Percentiles rank a stretch among this genome's conserved stretches.
These are phyloP conservation scores for Osmerus mordax DNA, from an alignment of 2,113 vertebrate species.

Conservation along the genomic window DNA sequence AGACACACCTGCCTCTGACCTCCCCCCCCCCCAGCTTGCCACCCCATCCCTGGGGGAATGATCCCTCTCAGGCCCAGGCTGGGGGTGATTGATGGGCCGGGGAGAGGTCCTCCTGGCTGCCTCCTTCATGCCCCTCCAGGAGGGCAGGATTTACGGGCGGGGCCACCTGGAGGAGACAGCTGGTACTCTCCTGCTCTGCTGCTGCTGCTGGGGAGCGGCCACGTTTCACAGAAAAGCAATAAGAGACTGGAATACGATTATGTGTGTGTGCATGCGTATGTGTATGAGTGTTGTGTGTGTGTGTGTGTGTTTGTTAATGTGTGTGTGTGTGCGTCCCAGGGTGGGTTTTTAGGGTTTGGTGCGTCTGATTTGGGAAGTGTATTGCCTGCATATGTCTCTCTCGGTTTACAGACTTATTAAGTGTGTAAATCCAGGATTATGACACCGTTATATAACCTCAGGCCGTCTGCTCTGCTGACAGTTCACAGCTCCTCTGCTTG, in stretches of 20 bases:
- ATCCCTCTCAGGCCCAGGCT: conserved; percentile 9
- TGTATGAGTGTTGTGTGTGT: neutral
- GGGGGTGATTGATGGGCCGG: conserved; percentile 40
- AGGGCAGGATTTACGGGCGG: conserved; percentile 39
- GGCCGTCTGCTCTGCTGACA: conserved; percentile 33
- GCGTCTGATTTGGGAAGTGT: conserved; percentile 30
- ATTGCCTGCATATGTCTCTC: conserved; percentile 36
- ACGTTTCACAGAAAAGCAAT: no score
- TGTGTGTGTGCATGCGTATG: no score
- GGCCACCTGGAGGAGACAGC: conserved; percentile 45
- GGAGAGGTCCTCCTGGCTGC: conserved; percentile 26
- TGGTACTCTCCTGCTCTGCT: conserved; percentile 28
- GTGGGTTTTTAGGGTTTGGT: neutral
- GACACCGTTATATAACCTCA: conserved; percentile 33
- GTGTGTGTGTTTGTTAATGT: neutral
- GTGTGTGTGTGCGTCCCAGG: neutral
- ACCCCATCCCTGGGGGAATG: neutral
- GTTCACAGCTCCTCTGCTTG: conserved; percentile 16
- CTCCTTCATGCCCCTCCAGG: conserved; percentile 38
- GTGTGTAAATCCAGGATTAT: conserved; percentile 53
- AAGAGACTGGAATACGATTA: no score
- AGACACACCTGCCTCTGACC: neutral
- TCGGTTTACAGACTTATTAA: conserved; percentile 43
- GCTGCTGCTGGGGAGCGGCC: conserved; percentile 11
- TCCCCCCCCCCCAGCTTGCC: neutral